Conservation (phyloP, 2,888 invertebrate species). For the Nomada ferruginata region DNA sequence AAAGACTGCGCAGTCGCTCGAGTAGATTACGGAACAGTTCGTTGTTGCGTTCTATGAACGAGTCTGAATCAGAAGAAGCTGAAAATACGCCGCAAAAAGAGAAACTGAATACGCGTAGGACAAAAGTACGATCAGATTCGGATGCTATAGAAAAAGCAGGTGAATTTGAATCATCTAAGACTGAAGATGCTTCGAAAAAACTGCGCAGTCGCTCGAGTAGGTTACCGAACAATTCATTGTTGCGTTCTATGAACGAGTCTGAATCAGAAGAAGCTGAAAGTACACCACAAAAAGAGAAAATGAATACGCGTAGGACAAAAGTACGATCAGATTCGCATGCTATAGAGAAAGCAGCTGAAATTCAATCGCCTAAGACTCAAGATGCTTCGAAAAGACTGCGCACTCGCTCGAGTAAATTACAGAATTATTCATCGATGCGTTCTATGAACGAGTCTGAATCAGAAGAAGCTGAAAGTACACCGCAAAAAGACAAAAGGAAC, state of each 20-base stretch:
- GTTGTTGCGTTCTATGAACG: not conserved
- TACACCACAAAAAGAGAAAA: no score
- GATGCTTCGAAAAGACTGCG: not conserved
- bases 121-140: not conserved
- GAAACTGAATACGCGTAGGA: not conserved
- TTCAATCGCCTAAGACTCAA: not conserved
- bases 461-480: not conserved
- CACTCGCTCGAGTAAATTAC: not conserved
- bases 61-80: not conserved
- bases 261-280: not conserved
- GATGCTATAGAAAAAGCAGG: not conserved
- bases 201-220: not conserved
- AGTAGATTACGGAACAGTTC: not conserved
- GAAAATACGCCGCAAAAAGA: no score
- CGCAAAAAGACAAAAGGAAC: not conserved
- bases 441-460: not conserved
- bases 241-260: not conserved
- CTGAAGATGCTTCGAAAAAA: not conserved
- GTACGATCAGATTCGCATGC: not conserved
- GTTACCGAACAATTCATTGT: not conserved
- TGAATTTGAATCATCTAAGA: not conserved
- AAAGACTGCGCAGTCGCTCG: not conserved
- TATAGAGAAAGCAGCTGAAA: not conserved
- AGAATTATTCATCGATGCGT: not conserved
- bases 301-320: no score